phyloP scores from a whole-genome alignment of 2,113 vertebrate genomes.

The Diadophis punctatus region DNA sequence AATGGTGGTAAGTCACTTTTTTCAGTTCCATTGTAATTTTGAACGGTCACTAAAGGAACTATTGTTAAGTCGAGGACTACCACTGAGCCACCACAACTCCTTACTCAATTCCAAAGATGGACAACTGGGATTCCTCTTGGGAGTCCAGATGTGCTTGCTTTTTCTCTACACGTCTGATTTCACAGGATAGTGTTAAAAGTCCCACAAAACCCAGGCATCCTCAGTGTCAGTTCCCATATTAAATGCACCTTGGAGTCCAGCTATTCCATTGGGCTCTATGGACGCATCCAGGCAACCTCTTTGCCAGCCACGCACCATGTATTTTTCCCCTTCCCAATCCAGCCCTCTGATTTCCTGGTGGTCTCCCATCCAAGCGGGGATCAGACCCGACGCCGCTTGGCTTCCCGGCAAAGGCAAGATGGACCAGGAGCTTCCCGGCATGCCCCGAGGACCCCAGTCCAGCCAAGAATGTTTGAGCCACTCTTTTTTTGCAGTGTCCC shows the following conservation, averaged over 20 bases:
- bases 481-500: background rate
- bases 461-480: too few species aligned
- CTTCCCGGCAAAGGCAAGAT: background rate
- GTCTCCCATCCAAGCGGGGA: background rate
- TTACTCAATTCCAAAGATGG: background rate
- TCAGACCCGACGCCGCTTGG: background rate
- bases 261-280: background rate
- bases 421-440: background rate
- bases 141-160: background rate
- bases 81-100: background rate
- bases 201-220: background rate
- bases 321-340: background rate
- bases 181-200: background rate
- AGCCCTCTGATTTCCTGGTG: background rate
- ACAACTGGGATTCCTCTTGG: background rate
- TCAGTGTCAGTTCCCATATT: background rate
- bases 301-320: background rate
- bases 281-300: background rate
- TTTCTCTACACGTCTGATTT: background rate
- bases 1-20: background rate
- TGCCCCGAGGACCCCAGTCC: background rate
- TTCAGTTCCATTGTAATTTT: background rate
- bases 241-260: background rate
- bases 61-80: background rate
- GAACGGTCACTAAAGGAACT: background rate